Evolutionary conservation across 2,113 vertebrate species (phyloP).

Genomic region (Pterophyllum scalare): DNA sequence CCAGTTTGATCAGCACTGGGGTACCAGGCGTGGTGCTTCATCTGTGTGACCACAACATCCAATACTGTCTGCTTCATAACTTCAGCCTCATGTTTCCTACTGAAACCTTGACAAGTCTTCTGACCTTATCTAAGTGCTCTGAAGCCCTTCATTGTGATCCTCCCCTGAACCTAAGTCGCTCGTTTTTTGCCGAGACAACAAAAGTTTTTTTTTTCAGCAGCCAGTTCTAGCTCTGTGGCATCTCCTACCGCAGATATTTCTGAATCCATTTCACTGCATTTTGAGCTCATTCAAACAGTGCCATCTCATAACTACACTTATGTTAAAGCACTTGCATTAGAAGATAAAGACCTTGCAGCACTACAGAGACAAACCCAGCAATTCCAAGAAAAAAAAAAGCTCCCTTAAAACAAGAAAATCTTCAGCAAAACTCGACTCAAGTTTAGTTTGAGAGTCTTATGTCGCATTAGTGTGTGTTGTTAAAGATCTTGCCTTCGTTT

Average conservation of each 20-base stretch:
- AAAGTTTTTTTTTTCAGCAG: not conserved
- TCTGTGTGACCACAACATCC: not conserved
- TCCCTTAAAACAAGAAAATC: too few relatives aligned
- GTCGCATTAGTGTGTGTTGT: not conserved
- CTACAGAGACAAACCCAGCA: not conserved
- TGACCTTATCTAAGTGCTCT: too few relatives aligned
- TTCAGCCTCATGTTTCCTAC: not conserved
- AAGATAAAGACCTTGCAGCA: rapidly evolving
- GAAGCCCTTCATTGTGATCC: too few relatives aligned
- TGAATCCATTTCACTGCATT: not conserved
- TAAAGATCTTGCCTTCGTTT: not conserved
- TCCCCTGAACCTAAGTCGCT: not conserved
- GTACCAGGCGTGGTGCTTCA: too few relatives aligned
- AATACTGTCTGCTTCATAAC: rapidly evolving
- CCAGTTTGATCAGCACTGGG: too few relatives aligned
- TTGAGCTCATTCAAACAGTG: too few relatives aligned
- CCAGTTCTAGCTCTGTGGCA: rapidly evolving
- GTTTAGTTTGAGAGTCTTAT: not conserved
- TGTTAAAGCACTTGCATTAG: rapidly evolving
- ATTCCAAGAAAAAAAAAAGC: too few relatives aligned
- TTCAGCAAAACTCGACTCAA: rapidly evolving
- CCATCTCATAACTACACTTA: not conserved
- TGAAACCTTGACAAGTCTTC: not conserved
- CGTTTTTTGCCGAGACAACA: not conserved
- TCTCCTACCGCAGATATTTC: not conserved